These are phyloP conservation scores for Drosophila sordidapex DNA, from an alignment of 2,888 invertebrate species.

Conservation along the genomic window DNA sequence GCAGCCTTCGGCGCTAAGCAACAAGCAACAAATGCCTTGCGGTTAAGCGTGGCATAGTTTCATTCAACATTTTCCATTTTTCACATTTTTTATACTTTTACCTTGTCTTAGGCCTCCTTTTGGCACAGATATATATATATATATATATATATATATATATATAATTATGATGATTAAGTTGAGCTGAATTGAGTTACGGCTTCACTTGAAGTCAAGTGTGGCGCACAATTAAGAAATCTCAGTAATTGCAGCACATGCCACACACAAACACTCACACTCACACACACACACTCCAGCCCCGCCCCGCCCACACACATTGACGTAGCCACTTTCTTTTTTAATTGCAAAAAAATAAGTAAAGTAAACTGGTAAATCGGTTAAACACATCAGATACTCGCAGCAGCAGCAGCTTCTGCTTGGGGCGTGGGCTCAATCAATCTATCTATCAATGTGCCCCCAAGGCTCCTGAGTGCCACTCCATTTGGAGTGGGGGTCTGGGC, in stretches of 20 bases:
- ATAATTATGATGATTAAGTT: constrained; percentile 61
- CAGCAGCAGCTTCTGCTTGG: constrained; percentile 1
- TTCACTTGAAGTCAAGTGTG: constrained; percentile 51
- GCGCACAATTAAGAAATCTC: constrained; percentile 61
- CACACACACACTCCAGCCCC: constrained; percentile 3
- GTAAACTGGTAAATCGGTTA: constrained; percentile 6
- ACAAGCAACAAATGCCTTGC: constrained; percentile 53
- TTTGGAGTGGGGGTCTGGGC: not conserved
- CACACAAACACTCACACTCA: constrained; percentile 26
- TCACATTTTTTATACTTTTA: constrained; percentile 39
- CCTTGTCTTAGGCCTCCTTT: constrained; percentile 50
- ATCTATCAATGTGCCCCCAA: constrained; percentile 6
- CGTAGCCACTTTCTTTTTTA: constrained; percentile 55
- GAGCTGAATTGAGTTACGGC: constrained; percentile 28
- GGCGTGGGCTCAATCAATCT: constrained; percentile 16
- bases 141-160: constrained; percentile 14
- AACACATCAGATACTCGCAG: constrained; percentile 13
- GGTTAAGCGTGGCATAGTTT: constrained; percentile 68
- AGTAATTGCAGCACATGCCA: constrained; percentile 45
- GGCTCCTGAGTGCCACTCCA: not conserved
- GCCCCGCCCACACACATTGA: not conserved
- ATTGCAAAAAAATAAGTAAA: constrained; percentile 36
- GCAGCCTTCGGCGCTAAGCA: constrained; percentile 52
- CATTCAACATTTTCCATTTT: constrained; percentile 6
- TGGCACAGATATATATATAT: constrained; percentile 4